Conservation (phyloP, 2,888 invertebrate species). For the Drosophila prolongata region DNA sequence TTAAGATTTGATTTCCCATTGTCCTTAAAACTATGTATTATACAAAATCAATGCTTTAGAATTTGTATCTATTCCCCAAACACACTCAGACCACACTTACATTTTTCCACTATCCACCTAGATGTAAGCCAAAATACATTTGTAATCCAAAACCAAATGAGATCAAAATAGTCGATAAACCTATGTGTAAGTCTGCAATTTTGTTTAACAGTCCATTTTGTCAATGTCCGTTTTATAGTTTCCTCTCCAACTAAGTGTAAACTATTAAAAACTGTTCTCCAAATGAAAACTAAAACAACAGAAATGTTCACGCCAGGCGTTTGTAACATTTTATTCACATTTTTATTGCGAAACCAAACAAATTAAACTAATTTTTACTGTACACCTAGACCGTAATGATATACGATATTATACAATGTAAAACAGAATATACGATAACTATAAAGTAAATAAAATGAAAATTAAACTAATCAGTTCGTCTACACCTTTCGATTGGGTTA, state of each 20-base stretch:
- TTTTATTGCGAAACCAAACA: slow-evolving; percentile 30
- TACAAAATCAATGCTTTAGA: not conserved
- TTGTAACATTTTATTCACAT: slow-evolving; percentile 56
- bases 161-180: slow-evolving; percentile 39
- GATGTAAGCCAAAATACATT: slow-evolving; percentile 7
- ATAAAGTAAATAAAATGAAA: slow-evolving; percentile 49
- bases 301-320: slow-evolving; percentile 59
- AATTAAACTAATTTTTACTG: slow-evolving; percentile 60
- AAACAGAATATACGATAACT: slow-evolving; percentile 54
- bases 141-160: slow-evolving; percentile 36
- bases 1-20: not conserved
- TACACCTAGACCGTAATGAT: slow-evolving; percentile 60
- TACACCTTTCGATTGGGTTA: slow-evolving; percentile 3
- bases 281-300: slow-evolving; percentile 5
- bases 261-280: slow-evolving; percentile 48
- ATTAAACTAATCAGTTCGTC: slow-evolving; percentile 43
- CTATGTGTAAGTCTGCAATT: slow-evolving; percentile 33
- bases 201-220: slow-evolving; percentile 48
- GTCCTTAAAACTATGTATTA: slow-evolving; percentile 1
- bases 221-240: slow-evolving; percentile 27
- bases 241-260: slow-evolving; percentile 50
- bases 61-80: not conserved
- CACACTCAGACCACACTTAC: slow-evolving; percentile 3
- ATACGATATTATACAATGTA: slow-evolving; percentile 53
- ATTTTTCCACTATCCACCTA: slow-evolving; percentile 7